Base-by-base conservation (phyloP, 1,140 invertebrate species). In the Cardiocondyla obscurior region DNA sequence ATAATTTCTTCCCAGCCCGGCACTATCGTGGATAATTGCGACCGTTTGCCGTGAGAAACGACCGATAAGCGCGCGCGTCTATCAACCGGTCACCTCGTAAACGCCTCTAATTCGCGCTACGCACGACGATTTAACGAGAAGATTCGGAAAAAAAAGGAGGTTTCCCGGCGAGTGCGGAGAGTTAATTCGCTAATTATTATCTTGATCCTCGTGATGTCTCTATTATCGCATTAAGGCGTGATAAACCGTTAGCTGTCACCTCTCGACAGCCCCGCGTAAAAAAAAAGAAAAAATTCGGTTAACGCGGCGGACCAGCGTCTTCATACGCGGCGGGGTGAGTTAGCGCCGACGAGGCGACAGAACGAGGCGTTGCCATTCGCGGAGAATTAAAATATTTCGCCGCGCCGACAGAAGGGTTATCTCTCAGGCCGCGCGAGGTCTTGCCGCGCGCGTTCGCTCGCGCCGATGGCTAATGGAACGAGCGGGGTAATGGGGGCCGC, bases 301-400 rank as follows among this genome's bases (percentile, higher is more conserved):
- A 49, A 67, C 60, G 30, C 53, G 57, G 30, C 46, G 42, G 16
- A 12, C 42, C 53, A 30, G 14, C 42, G 46, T 70, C 19, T 39
- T 16, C 6, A 16, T 16, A 44, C 51, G 42, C 39, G 69, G 49
- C 73, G 72, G 81, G 81, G 67, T 83, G 81, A 87, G 72, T 86
- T 87, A 86, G 51, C 85, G 73, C 81, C 28, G 83, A 58, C 57
- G 83, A 82, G 82, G 82, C 83, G 86, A 87, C 77, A 87, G 85
- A 85, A 87, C 85, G 65, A 77, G 69, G 62, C 83, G 86, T 87
- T 87, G 86, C 74, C 86, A 84, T 85, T 79, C 82, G 69, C 36
- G 22, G 82, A 67, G 76, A 82, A 90, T 91, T 91, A 91, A 91
- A 92, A 91, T 90, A 90, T 90, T 90, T 90, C 87, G 90, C 91